Evolutionary conservation across 2,888 invertebrate species (phyloP).

Genomic region (Zhuqinia jingwanae): DNA sequence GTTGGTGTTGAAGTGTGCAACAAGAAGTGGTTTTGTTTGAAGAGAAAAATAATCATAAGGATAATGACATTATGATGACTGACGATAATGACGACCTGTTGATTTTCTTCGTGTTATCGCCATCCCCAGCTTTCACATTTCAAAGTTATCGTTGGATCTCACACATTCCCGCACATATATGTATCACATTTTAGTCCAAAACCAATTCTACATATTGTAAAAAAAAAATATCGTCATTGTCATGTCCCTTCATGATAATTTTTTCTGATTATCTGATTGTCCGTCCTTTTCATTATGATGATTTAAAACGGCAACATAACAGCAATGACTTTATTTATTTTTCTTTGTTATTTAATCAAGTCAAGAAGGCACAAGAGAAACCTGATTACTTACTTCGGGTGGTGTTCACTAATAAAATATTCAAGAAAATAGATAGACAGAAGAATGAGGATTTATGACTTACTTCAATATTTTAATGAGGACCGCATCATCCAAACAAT

Average conservation of each 20-base stretch:
- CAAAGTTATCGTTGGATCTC: neutral
- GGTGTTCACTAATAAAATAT: neutral
- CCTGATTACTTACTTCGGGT: neutral
- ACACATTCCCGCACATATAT: neutral
- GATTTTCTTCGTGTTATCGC: slow-evolving; percentile 8
- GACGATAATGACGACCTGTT: slow-evolving; percentile 35
- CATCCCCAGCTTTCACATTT: slow-evolving; percentile 22
- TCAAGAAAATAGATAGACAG: neutral
- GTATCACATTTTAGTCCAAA: neutral
- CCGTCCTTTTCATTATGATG: neutral
- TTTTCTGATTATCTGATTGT: slow-evolving; percentile 24
- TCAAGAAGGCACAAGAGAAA: neutral
- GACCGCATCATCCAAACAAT: slow-evolving; percentile 22
- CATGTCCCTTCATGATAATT: slow-evolving; percentile 1
- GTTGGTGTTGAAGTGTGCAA: slow-evolving; percentile 28
- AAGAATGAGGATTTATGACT: slow-evolving; percentile 15
- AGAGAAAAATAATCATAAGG: neutral
- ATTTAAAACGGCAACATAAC: neutral
- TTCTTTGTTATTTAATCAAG: slow-evolving; percentile 3
- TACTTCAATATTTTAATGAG: slow-evolving; percentile 14
- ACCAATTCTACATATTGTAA: neutral
- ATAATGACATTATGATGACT: slow-evolving; percentile 10
- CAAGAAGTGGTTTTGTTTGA: slow-evolving; percentile 12
- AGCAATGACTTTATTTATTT: neutral
- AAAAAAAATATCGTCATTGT: neutral